Conservation (phyloP, 2,888 invertebrate species). For the Ophioninae sp. region DNA sequence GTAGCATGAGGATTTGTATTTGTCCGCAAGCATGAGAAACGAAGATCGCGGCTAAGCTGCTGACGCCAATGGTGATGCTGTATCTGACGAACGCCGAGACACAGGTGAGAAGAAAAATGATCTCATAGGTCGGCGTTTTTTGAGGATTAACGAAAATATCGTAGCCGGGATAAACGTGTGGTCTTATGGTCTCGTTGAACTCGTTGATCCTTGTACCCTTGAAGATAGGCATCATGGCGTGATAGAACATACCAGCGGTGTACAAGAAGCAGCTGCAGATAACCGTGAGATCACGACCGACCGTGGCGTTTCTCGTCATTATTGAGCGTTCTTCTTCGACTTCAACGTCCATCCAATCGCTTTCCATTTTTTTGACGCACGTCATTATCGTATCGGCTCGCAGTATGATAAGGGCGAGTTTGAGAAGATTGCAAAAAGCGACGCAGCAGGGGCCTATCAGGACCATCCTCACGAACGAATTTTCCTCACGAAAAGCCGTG, state of each 20-base stretch:
- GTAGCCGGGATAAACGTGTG: slow-evolving; percentile 71
- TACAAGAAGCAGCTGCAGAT: slow-evolving; percentile 65
- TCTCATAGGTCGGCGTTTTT: slow-evolving; percentile 65
- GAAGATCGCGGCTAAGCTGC: slow-evolving; percentile 65
- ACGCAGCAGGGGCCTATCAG: slow-evolving; percentile 29
- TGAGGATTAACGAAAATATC: slow-evolving; percentile 64
- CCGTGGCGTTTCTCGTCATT: slow-evolving; percentile 55
- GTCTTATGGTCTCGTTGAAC: slow-evolving; percentile 66
- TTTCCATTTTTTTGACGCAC: slow-evolving; percentile 68
- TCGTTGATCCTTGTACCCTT: slow-evolving; percentile 46
- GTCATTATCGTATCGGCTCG: slow-evolving; percentile 32
- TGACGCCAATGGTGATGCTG: slow-evolving; percentile 59
- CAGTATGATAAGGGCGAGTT: slow-evolving; percentile 21
- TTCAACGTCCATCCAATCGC: slow-evolving; percentile 69
- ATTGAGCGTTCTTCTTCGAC: slow-evolving; percentile 36
- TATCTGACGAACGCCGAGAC: slow-evolving; percentile 55
- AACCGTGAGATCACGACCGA: slow-evolving; percentile 52
- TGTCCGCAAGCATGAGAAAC: slow-evolving; percentile 70
- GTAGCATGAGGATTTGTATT: slow-evolving; percentile 63
- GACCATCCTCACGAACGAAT: not conserved
- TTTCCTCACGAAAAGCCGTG: slow-evolving; percentile 34
- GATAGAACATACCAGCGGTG: slow-evolving; percentile 56
- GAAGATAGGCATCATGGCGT: slow-evolving; percentile 54
- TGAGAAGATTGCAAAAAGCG: slow-evolving; percentile 21
- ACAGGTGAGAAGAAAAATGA: slow-evolving; percentile 63